phyloP scores from a whole-genome alignment of 2,797 vertebrate species.

The Paedocypris micromegethes region DNA sequence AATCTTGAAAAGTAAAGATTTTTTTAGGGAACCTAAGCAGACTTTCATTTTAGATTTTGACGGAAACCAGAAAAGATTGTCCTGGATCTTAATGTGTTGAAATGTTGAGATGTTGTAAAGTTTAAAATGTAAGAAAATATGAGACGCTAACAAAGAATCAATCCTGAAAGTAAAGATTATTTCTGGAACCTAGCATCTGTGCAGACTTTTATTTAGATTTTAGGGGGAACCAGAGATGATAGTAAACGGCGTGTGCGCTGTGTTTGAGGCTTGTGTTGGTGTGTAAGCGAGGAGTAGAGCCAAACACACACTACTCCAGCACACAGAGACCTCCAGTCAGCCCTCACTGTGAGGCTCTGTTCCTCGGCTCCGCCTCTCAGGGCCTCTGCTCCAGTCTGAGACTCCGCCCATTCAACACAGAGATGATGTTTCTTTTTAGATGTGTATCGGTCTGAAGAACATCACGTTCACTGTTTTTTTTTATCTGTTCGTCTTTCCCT shows the following conservation, averaged over 20 bases:
- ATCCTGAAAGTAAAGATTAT: too few species aligned
- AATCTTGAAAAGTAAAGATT: too few species aligned
- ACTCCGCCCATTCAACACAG: not conserved
- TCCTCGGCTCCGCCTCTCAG: slow-evolving; percentile 30
- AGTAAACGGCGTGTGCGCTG: not conserved
- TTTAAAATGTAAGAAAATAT: too few species aligned
- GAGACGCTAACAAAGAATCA: too few species aligned
- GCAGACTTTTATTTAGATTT: too few species aligned
- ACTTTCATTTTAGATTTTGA: too few species aligned
- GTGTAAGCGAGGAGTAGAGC: slow-evolving; percentile 5
- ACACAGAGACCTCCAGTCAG: slow-evolving; percentile 25
- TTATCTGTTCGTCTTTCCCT: slow-evolving; percentile 24
- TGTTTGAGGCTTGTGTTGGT: slow-evolving; percentile 21
- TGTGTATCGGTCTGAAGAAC: slow-evolving; percentile 3
- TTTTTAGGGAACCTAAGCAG: too few species aligned
- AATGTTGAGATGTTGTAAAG: too few species aligned
- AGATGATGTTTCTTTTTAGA: slow-evolving; percentile 8
- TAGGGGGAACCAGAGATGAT: too few species aligned
- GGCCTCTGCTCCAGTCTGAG: slow-evolving; percentile 14
- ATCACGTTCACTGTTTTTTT: slow-evolving; percentile 18
- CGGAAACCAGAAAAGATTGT: too few species aligned
- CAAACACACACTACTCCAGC: slow-evolving; percentile 12
- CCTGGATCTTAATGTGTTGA: too few species aligned
- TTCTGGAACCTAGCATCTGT: too few species aligned
- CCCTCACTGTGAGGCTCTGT: slow-evolving; percentile 39